Evolutionary conservation across 2,888 invertebrate species (phyloP), one percentile per base, ranked within the genome.

Genomic region (Andrena bicolor): DNA sequence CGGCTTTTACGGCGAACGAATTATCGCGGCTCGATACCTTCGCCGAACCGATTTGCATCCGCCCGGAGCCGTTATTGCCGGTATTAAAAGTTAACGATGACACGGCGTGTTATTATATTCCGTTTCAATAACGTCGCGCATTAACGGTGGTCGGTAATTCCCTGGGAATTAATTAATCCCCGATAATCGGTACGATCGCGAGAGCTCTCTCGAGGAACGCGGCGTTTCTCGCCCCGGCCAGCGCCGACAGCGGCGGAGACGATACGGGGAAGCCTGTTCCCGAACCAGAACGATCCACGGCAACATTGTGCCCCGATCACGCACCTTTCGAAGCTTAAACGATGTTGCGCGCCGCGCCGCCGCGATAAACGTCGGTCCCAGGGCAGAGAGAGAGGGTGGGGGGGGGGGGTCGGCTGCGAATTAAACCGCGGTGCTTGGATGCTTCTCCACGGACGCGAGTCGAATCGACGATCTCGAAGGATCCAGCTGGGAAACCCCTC

Each of bases 381-480:
- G 26, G 28, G 16, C 30, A 28, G 8, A 13, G n/a, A n/a, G n/a
- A n/a, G n/a, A n/a, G n/a, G n/a, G n/a, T n/a, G n/a, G n/a, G n/a
- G n/a, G n/a, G 28, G 28, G 30, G 23, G 23, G 2, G 26, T 13
- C 26, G 53, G 53, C 30, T n/a, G 13, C 13, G 58, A 72, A 73
- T 72, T 72, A 73, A 76, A 64, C 48, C 56, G 30, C 53, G 72
- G 51, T 48, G 53, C 28, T 28, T 41, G 53, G 23, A 53, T 23
- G n/a, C 53, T 23, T 7, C 26, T n/a, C 13, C 48, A 16, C 20
- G 26, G 30, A 35, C 26, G 20, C 35, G 65, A 77, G 20, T 64
- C 68, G 78, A 73, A 84, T 83, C 73, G 78, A 69, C 72, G 69
- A 85, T 85, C 81, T 80, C 53, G 26, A 23, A 61, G 76, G 84